Conservation (phyloP, 2,113 vertebrate genomes). For the Ornithorhynchus anatinus region DNA sequence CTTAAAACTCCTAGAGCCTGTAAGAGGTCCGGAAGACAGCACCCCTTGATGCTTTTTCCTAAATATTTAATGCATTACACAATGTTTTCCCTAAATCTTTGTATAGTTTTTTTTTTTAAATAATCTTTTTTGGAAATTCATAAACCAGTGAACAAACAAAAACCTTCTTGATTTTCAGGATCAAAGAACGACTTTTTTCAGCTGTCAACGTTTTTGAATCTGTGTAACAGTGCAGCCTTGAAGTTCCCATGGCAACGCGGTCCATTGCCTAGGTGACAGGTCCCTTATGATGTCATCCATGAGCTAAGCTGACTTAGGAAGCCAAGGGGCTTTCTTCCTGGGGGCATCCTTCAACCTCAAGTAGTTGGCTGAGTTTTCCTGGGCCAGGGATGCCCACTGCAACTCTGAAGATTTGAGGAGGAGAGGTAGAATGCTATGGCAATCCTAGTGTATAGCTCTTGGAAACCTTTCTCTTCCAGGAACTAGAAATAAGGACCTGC, state of each 20-base stretch:
- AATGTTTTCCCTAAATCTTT: background rate
- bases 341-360: background rate
- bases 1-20: conserved; percentile 7
- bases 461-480: too few species aligned
- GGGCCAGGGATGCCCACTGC: fast-evolving
- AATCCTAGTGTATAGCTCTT: too few species aligned
- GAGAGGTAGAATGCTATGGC: too few species aligned
- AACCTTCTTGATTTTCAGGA: background rate
- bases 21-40: conserved; percentile 13
- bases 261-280: conserved; percentile 78
- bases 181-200: conserved; percentile 43
- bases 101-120: background rate
- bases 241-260: conserved; percentile 73
- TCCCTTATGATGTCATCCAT: conserved; percentile 66
- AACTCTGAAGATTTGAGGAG: fast-evolving
- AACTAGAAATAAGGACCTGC: too few species aligned
- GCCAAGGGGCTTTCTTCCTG: conserved; percentile 34
- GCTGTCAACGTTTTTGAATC: conserved; percentile 65
- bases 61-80: background rate
- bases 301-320: conserved; percentile 59
- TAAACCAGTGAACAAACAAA: background rate
- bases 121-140: background rate
- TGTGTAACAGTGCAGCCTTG: conserved; percentile 66
- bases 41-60: background rate
- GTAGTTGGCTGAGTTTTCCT: background rate